phyloP scores from a whole-genome alignment of 2,113 vertebrate genomes.

The Osmerus eperlanus region DNA sequence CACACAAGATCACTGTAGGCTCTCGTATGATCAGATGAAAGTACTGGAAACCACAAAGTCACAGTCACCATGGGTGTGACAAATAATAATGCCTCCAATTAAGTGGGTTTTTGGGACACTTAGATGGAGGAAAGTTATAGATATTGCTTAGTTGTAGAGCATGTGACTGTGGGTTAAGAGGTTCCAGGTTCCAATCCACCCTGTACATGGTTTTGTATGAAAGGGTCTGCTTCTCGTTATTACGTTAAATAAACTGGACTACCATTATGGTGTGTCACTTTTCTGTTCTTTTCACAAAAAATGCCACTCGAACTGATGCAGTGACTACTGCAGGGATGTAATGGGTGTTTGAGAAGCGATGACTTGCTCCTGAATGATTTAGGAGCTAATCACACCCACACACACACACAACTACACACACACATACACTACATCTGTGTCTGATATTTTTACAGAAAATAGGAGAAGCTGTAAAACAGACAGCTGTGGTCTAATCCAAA shows the following conservation, averaged over 20 bases:
- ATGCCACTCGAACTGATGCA: no score
- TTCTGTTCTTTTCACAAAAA: no score
- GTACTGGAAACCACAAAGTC: slow-evolving; percentile 42
- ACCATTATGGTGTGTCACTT: slow-evolving; percentile 19
- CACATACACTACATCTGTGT: slow-evolving; percentile 28
- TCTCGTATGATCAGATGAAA: slow-evolving; percentile 43
- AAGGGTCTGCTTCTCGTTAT: no score
- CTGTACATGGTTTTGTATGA: no score
- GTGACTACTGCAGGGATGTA: no score
- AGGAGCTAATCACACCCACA: neutral
- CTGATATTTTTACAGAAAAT: slow-evolving; percentile 33
- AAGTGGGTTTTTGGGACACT: no score
- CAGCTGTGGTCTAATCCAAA: slow-evolving; percentile 59
- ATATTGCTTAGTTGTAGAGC: no score
- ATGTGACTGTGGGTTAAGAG: no score
- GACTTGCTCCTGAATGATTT: no score
- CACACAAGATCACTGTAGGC: slow-evolving; percentile 28
- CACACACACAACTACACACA: slow-evolving; percentile 24
- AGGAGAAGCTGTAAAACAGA: slow-evolving; percentile 60
- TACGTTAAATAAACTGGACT: slow-evolving; percentile 24
- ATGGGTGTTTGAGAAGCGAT: no score
- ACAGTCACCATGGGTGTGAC: slow-evolving; percentile 26
- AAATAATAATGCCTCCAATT: neutral
- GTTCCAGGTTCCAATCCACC: no score
- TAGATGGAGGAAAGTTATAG: no score